A percentile compares a stretch with the other conserved stretches of the same genome.
Conservation (phyloP, 2,797 vertebrate species). For the Acanthopagrus latus region DNA sequence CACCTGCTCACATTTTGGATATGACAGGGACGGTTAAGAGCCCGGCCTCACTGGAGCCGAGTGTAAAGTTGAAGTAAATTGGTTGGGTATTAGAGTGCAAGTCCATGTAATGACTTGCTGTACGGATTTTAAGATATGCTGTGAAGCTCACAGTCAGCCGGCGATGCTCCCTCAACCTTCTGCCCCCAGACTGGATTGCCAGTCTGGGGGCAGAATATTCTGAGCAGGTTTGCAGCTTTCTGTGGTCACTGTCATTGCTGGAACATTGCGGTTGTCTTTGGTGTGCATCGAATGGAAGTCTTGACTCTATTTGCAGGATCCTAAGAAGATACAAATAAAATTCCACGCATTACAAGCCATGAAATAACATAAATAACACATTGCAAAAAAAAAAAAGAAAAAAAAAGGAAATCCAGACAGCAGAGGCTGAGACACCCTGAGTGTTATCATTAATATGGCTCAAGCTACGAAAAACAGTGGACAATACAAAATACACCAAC, state of each 20-base stretch:
- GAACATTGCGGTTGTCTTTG: neutral
- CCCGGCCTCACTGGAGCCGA: conserved; percentile 40
- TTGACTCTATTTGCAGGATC: neutral
- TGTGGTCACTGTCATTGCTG: conserved; percentile 6
- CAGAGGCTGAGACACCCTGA: neutral
- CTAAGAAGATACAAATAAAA: neutral
- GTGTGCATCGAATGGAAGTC: neutral
- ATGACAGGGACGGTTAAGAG: conserved; percentile 67
- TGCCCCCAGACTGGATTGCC: conserved; percentile 28
- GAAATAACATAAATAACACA: neutral
- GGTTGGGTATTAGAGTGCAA: conserved; percentile 72
- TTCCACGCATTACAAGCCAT: neutral
- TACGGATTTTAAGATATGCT: conserved; percentile 69
- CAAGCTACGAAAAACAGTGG: neutral
- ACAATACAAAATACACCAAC: neutral
- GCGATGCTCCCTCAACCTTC: conserved; percentile 38
- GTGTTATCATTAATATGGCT: neutral
- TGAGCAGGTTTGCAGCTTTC: conserved; percentile 23
- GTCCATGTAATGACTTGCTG: conserved; percentile 75
- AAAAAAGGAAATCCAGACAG: neutral
- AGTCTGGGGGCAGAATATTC: conserved; percentile 28
- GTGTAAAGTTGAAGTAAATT: conserved; percentile 73
- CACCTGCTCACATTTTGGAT: conserved; percentile 76
- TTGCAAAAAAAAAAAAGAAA: neutral
- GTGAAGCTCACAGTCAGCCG: conserved; percentile 53